Conservation (phyloP, 1,140 invertebrate species). For the Zophobas morio region DNA sequence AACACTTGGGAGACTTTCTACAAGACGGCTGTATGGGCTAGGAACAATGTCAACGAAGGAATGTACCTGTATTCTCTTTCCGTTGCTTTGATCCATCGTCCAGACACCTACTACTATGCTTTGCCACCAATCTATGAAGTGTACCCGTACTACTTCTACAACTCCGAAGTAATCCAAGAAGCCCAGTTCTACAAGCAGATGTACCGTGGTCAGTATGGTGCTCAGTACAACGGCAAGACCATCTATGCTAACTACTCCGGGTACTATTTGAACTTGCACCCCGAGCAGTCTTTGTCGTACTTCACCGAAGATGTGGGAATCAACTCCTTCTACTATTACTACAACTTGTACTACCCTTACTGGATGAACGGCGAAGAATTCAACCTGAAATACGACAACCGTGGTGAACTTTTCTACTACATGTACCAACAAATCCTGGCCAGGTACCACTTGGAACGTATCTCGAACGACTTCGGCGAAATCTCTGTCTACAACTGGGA, state of each 20-base stretch:
- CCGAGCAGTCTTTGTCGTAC: conserved; percentile 72
- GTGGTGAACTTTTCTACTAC: conserved; percentile 73
- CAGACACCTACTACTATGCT: conserved; percentile 73
- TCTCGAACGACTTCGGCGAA: conserved; percentile 75
- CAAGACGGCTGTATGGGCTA: conserved; percentile 76
- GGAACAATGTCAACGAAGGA: conserved; percentile 75
- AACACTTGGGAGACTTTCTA: conserved; percentile 78
- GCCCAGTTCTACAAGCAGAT: conserved; percentile 72
- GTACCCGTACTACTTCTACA: conserved; percentile 76
- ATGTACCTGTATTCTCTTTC: conserved; percentile 76
- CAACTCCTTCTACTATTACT: conserved; percentile 79
- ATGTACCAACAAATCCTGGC: conserved; percentile 74
- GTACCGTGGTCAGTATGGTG: conserved; percentile 59
- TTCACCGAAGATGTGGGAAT: conserved; percentile 81
- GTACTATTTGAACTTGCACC: conserved; percentile 68
- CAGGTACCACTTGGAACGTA: conserved; percentile 78
- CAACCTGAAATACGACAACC: conserved; percentile 69
- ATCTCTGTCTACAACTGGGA: conserved; percentile 73
- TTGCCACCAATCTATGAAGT: conserved; percentile 79
- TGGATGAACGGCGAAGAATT: conserved; percentile 73
- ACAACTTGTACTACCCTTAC: conserved; percentile 75
- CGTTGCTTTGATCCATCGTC: conserved; percentile 74
- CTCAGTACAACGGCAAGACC: conserved; percentile 54
- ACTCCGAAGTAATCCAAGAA: conserved; percentile 71
- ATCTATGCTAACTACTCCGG: conserved; percentile 71